Conservation (phyloP, 2,888 invertebrate species). For the Tuta absoluta region DNA sequence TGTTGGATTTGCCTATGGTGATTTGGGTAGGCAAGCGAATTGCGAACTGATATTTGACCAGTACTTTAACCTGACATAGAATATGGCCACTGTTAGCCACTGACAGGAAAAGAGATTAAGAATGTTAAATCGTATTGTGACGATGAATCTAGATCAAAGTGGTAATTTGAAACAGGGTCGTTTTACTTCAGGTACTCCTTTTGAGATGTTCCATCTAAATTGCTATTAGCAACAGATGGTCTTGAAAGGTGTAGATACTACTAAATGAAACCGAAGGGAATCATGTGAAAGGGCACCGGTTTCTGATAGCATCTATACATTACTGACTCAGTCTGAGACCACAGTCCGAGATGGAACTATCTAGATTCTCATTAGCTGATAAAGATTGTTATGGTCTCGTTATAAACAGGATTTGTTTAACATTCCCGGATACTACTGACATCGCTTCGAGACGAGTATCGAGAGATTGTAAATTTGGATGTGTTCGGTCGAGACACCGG, state of each 20-base stretch:
- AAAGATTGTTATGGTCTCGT: slow-evolving; percentile 3
- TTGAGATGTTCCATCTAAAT: not conserved
- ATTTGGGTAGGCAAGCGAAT: too few relatives aligned
- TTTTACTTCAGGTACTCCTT: not conserved
- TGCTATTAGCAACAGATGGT: not conserved
- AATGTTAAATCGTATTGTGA: too few relatives aligned
- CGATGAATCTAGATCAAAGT: too few relatives aligned
- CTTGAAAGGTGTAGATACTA: slow-evolving; percentile 1
- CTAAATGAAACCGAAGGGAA: not conserved
- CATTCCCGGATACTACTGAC: not conserved
- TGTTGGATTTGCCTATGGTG: too few relatives aligned
- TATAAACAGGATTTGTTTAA: not conserved
- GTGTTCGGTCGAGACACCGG: too few relatives aligned
- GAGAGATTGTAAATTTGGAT: too few relatives aligned
- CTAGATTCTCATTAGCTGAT: slow-evolving; percentile 23
- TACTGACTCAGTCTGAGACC: not conserved
- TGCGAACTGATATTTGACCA: too few relatives aligned
- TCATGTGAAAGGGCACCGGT: slow-evolving; percentile 12
- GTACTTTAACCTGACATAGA: too few relatives aligned
- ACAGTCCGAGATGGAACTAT: slow-evolving; percentile 1
- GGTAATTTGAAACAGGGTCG: too few relatives aligned
- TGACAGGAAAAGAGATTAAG: too few relatives aligned
- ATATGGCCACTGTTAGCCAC: too few relatives aligned
- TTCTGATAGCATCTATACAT: slow-evolving; percentile 8
- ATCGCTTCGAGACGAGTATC: too few relatives aligned